Base-by-base conservation (phyloP, 2,888 invertebrate species). In the Argynnis bischoffii region DNA sequence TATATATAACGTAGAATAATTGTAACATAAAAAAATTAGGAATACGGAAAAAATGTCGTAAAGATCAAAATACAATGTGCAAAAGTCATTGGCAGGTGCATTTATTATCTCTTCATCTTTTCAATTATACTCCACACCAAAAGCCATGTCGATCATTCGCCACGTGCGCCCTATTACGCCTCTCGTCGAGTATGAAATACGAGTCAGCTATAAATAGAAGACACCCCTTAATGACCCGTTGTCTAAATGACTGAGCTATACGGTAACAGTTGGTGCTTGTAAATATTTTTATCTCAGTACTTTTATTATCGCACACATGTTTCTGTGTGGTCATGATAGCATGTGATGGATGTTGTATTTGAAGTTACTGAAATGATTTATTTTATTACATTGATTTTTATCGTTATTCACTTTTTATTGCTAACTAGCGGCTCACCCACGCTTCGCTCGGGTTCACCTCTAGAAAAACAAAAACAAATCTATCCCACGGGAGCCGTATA, bases 101-200 rank as follows among this genome's bases (percentile, higher is more conserved):
- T 15, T 6, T 6, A 50, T 50, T 16, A n/a, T 50, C 50, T 50
- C 50, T 6, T 50, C 5, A 47, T 60, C 51, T 65, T 63, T 60
- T 67, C 46, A 69, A 55, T 70, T 63, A 53, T n/a, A 59, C 67
- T 57, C 59, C 35, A 48, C 59, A 63, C 64, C 53, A 55, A 60
- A 69, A 69, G 66, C 54, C 35, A 53, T 64, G 69, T 64, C 66
- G 69, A 69, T 69, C 69, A 67, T 66, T 76, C 78, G 82, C 84
- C 91, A 89, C 89, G 89, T 90, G 92, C 86, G 80, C 79, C 79
- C 84, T 85, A 88, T 90, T 89, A 89, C 84, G 82, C 80, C 83
- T 85, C 86, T 84, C 84, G 78, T 79, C 85, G 77, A 78, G 82
- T 86, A 86, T 88, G 88, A 88, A 86, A 88, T 88, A 88, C 83